Evolutionary conservation across 2,888 invertebrate genomes (phyloP).

Genomic region (Zaprionus lineosus): DNA sequence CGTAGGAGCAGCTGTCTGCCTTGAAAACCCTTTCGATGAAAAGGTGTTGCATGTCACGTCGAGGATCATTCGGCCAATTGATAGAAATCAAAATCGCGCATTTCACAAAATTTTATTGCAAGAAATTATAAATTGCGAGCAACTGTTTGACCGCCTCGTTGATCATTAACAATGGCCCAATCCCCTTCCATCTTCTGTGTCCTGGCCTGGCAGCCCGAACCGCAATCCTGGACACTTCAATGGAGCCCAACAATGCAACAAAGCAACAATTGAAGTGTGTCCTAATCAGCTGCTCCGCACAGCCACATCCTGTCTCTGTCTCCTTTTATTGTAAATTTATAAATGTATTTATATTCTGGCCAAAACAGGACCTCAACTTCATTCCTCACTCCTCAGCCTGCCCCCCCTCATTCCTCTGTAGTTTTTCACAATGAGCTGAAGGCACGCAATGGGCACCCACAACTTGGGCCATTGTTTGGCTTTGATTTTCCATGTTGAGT

Average conservation of each 20-base stretch:
- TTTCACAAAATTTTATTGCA: slow-evolving; percentile 60
- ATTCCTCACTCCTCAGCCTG: too few relatives aligned
- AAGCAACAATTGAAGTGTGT: slow-evolving; percentile 56
- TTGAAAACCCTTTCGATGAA: slow-evolving; percentile 37
- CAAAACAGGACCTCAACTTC: too few relatives aligned
- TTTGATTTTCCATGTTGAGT: slow-evolving; percentile 61
- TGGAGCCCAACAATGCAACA: slow-evolving; percentile 23
- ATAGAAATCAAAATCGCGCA: slow-evolving; percentile 68
- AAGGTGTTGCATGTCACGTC: slow-evolving; percentile 70
- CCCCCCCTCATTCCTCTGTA: too few relatives aligned
- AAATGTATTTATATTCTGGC: slow-evolving; percentile 3
- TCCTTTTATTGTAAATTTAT: slow-evolving; percentile 41
- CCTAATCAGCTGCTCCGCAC: slow-evolving; percentile 53
- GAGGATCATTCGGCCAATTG: slow-evolving; percentile 37
- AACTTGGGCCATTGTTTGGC: slow-evolving; percentile 58
- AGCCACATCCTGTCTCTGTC: slow-evolving; percentile 28
- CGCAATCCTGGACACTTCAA: too few relatives aligned
- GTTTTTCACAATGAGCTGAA: slow-evolving; percentile 52
- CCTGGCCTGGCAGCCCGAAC: too few relatives aligned
- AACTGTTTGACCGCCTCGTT: slow-evolving; percentile 42
- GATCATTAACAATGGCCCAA: slow-evolving; percentile 49
- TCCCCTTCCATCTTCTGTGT: too few relatives aligned
- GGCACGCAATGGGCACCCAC: slow-evolving; percentile 63
- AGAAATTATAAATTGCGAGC: slow-evolving; percentile 65
- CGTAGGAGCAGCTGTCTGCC: neutral